A percentile compares a stretch with the other conserved stretches of the same genome.
These are phyloP conservation scores for Psittacus erithacus DNA, from an alignment of 2,113 vertebrate genomes.

Conservation along the genomic window DNA sequence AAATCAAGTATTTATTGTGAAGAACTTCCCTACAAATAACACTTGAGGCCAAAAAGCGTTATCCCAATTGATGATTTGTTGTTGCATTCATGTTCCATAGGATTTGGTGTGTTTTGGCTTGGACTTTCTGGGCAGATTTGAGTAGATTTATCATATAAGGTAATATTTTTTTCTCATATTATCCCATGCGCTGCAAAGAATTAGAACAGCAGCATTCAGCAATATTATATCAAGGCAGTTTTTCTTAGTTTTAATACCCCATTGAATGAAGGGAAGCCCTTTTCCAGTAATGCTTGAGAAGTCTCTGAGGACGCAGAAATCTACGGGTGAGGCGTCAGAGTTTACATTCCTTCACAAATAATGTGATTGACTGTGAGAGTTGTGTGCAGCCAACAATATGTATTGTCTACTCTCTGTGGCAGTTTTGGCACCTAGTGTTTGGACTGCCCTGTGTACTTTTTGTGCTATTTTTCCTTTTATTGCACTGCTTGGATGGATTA, in stretches of 20 bases:
- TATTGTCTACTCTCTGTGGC: not conserved
- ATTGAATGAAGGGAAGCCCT: not conserved
- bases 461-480: slow-evolving; percentile 61
- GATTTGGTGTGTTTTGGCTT: not conserved
- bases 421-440: not conserved
- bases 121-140: not conserved
- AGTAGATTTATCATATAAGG: not conserved
- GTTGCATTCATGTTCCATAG: not conserved
- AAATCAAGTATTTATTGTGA: slow-evolving; percentile 9
- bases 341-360: not conserved
- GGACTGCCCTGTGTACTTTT: not conserved
- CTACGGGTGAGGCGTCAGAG: not conserved
- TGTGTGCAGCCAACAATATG: not conserved
- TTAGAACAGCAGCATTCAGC: not conserved
- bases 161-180: not conserved
- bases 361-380: not conserved
- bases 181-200: not conserved
- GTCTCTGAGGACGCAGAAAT: not conserved
- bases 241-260: not conserved
- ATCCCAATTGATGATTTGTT: not conserved
- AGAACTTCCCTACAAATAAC: not conserved
- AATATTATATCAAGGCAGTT: not conserved
- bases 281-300: not conserved
- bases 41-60: not conserved
- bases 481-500: slow-evolving; percentile 56